Base-by-base conservation (phyloP, 1,140 invertebrate species). In the Parapsyche elsis region DNA sequence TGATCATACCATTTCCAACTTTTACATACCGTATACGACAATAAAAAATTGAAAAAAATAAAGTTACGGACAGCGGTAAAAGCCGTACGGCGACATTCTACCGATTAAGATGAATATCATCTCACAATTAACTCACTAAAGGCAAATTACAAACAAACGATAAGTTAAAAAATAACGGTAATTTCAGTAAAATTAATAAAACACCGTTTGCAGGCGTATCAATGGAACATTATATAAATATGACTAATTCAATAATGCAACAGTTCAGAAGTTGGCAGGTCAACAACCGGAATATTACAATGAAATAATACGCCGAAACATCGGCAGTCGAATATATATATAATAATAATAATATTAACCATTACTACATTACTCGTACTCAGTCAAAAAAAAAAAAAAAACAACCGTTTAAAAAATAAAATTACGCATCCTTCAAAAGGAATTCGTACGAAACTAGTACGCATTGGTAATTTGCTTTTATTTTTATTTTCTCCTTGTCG, bases 41-140 rank as follows among this genome's bases (percentile, higher is more conserved):
- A 38, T 4, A 38, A 38, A 38, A 38, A 38, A 38, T 4, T 38
- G 7, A 38, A 7, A 38, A 38, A 53, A 53, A 12, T 14, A 53
- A 53, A 53, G 12, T 16, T 53, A 14, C 49, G 1, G 16, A 53
- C 1, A 5, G 16, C 1, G 1, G 16, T 53, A 10, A 53, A 2
- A 53, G 16, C 16, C 49, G 49, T 53, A 53, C 7, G 0, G n/a
- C 14, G 24, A 67, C 64, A 67, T 67, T 30, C 64, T 67, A 67
- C 64, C 26, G 64, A 67, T 67, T 67, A 67, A 67, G 64, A 67
- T 67, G 64, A 67, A 67, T 53, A 38, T 38, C 30, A 38, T 38
- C 30, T 38, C 30, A 38, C 30, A 38, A 38, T 38, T 4, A 38
- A 7, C 7, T 7, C n/a, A n/a, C n/a, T n/a, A n/a, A 4, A 38